Percentiles rank a stretch among this genome's conserved stretches.
Conservation (phyloP, 1,140 invertebrate species). For the Drosophila funebris region DNA sequence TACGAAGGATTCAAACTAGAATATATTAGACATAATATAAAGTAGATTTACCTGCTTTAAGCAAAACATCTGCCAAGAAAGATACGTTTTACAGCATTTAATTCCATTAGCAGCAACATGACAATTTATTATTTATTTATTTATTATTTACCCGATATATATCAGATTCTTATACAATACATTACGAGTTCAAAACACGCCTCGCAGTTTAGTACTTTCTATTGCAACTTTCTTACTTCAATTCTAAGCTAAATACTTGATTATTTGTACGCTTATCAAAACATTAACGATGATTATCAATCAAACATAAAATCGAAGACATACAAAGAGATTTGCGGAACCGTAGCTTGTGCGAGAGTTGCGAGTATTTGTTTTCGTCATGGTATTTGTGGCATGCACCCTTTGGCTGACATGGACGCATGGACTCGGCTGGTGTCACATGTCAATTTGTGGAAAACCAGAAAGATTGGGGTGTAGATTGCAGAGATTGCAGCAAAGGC, state of each 20-base stretch:
- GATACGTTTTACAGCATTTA: too few relatives aligned
- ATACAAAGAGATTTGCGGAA: constrained; percentile 31
- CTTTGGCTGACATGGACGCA: constrained; percentile 33
- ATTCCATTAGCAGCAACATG: too few relatives aligned
- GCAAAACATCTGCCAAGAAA: too few relatives aligned
- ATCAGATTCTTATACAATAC: too few relatives aligned
- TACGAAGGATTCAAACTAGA: not conserved
- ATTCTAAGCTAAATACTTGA: constrained; percentile 4
- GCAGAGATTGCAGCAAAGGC: constrained; percentile 1
- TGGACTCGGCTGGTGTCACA: constrained; percentile 65
- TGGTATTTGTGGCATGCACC: constrained; percentile 45
- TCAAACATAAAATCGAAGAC: constrained; percentile 40
- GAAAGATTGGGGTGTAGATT: constrained; percentile 24
- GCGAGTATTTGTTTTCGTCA: constrained; percentile 64
- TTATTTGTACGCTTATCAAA: constrained; percentile 56
- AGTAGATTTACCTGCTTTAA: too few relatives aligned
- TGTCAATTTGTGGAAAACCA: constrained; percentile 71
- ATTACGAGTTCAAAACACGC: not conserved
- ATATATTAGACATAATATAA: too few relatives aligned
- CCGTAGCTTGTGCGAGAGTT: constrained; percentile 4
- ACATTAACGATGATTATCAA: constrained; percentile 64
- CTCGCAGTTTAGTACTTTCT: not conserved
- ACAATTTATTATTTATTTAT: too few relatives aligned
- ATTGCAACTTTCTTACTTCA: not conserved
- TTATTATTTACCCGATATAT: too few relatives aligned